Percentiles rank a stretch among this genome's conserved stretches.
Evolutionary conservation across 2,113 vertebrate genomes (phyloP).

Genomic region (Dolichotis patagonum): DNA sequence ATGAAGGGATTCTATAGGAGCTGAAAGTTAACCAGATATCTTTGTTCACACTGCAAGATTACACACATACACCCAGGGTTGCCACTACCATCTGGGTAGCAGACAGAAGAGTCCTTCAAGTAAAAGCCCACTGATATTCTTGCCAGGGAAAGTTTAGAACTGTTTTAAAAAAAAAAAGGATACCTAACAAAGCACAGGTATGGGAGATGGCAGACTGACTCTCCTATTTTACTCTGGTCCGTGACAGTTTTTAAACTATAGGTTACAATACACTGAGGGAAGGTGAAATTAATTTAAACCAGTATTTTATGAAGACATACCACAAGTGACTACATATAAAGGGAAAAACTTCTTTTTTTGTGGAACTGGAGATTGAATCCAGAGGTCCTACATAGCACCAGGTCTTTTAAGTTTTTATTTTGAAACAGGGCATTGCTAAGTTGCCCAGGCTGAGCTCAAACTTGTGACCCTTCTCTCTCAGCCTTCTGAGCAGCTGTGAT

Average conservation of each 20-base stretch:
- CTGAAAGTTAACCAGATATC: background rate
- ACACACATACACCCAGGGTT: background rate
- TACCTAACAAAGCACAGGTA: background rate
- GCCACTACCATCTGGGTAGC: background rate
- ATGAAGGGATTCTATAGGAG: background rate
- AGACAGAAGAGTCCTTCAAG: background rate
- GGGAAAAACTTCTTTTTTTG: background rate
- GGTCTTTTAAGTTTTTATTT: background rate
- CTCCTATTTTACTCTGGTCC: background rate
- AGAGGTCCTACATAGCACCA: background rate
- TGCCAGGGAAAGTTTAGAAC: background rate
- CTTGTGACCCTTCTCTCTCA: background rate
- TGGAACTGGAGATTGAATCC: background rate
- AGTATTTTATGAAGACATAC: constrained; percentile 26
- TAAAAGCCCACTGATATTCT: background rate
- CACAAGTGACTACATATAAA: background rate
- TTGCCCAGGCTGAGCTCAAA: background rate
- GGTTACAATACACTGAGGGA: background rate
- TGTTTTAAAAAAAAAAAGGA: background rate
- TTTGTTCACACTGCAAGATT: background rate
- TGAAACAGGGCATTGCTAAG: background rate
- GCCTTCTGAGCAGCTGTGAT: background rate
- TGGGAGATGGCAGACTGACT: background rate
- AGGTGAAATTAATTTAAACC: background rate
- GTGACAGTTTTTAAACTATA: background rate